These are phyloP conservation scores for Salticus scenicus DNA, from an alignment of 2,888 invertebrate species.

Conservation along the genomic window DNA sequence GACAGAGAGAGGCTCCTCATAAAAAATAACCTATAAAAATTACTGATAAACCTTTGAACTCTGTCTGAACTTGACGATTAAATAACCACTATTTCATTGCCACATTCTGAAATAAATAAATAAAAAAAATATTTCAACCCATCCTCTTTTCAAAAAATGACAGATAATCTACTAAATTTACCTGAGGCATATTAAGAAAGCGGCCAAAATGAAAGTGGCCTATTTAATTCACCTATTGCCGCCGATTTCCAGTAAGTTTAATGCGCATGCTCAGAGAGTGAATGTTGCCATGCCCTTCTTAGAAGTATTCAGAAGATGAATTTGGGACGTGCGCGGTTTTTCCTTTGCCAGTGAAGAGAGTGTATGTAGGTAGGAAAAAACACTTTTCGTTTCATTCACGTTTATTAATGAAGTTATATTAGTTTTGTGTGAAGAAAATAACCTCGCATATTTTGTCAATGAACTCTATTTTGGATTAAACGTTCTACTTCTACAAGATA, in stretches of 20 bases:
- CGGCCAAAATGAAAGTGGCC: slow-evolving; percentile 53
- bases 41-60: not conserved
- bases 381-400: not conserved
- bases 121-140: not conserved
- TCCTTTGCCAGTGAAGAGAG: not conserved
- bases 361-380: not conserved
- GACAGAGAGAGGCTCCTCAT: not conserved
- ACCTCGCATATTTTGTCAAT: too few relatives aligned
- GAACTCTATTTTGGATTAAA: too few relatives aligned
- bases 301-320: slow-evolving; percentile 31
- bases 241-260: slow-evolving; percentile 17
- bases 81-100: not conserved
- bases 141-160: slow-evolving; percentile 3
- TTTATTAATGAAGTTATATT: not conserved
- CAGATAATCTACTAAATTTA: not conserved
- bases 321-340: slow-evolving; percentile 43
- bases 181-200: not conserved
- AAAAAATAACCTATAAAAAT: not conserved
- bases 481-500: too few relatives aligned
- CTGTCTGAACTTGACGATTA: not conserved
- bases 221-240: slow-evolving; percentile 51
- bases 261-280: slow-evolving; percentile 30
- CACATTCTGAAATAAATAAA: not conserved
- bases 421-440: too few relatives aligned
- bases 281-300: slow-evolving; percentile 45